Evolutionary conservation across 2,113 vertebrate species (phyloP), one percentile per base, ranked within the genome.

Genomic region (Cavia aperea): DNA sequence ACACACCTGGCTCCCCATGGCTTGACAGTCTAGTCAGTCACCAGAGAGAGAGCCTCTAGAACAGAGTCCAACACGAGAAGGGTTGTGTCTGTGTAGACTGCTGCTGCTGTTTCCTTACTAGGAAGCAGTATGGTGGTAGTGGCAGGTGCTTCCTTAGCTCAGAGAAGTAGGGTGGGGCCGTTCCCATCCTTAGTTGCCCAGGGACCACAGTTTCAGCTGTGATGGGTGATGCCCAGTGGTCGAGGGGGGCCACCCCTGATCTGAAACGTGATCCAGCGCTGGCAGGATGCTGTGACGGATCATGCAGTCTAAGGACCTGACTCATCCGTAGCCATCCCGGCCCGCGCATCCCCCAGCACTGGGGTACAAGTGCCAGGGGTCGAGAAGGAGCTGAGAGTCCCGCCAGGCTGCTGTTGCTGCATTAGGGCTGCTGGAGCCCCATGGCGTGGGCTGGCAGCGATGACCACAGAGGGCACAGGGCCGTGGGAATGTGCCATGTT

Each of bases 281-380:
- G 73, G 81, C 56, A 66, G 31, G 90, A 78, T 60, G 83, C 86
- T 91, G 72, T 87, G 81, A 65, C 89, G 87, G 43, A 56, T 49
- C 83, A n/a, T 62, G 82, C 88, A 93, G 73, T 72, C 60, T 56
- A 19, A 86, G 90, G 92, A 94, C 63, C 75, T 84, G 82, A 94
- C 70, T 68, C 65, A 54, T 95, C 65, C 58, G 7, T 78, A 86
- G 36, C 95, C 83, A 87, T 86, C 54, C 54, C 93, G 68, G 93
- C 75, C 75, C 70, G 51, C 54, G 33, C 66, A 58, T 79, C 31
- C 49, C 60, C 18, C 86, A 83, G 63, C 54, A 70, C 94, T 82
- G 60, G 90, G 90, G n/a, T 90, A 23, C 46, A 79, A 94, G 23
- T 66, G 14, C 36, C 65, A 79, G 91, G 51, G 77, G 58, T 83